A percentile compares a stretch with the other conserved stretches of the same genome.
Evolutionary conservation across 2,113 vertebrate species (phyloP).

Genomic region (Benitochromis conjunctus): DNA sequence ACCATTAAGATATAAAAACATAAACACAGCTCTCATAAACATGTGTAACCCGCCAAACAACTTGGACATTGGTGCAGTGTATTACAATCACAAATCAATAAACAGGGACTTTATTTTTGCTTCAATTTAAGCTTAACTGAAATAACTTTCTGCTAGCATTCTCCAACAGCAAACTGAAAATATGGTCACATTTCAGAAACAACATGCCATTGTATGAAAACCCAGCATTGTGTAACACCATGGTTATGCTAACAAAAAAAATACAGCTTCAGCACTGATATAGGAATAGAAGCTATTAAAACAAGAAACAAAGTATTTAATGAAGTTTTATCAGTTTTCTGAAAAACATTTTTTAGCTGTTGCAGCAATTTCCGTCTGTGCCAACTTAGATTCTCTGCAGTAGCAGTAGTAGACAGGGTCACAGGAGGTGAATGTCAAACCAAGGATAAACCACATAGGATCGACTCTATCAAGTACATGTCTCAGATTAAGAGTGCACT

Average conservation of each 20-base stretch:
- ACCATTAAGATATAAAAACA: neutral
- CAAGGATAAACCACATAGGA: neutral
- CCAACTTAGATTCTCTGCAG: neutral
- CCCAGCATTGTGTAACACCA: neutral
- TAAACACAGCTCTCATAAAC: neutral
- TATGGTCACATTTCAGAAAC: neutral
- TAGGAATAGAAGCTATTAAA: neutral
- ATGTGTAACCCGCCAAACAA: accelerated
- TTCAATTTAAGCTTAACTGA: neutral
- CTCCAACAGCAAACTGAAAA: neutral
- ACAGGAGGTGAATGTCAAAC: neutral
- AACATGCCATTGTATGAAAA: neutral
- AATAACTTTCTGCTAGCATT: accelerated
- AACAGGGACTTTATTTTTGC: neutral
- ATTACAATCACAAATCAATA: neutral
- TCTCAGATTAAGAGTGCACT: neutral
- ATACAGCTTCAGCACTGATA: too few relatives aligned
- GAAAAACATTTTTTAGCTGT: neutral
- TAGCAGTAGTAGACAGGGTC: neutral
- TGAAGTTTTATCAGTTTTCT: neutral
- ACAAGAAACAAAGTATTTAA: neutral
- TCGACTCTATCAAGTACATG: neutral
- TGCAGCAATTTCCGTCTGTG: neutral
- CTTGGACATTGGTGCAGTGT: neutral
- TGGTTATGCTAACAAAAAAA: neutral